These are phyloP conservation scores for Gavia stellata DNA, from an alignment of 2,113 vertebrate genomes.

Conservation along the genomic window DNA sequence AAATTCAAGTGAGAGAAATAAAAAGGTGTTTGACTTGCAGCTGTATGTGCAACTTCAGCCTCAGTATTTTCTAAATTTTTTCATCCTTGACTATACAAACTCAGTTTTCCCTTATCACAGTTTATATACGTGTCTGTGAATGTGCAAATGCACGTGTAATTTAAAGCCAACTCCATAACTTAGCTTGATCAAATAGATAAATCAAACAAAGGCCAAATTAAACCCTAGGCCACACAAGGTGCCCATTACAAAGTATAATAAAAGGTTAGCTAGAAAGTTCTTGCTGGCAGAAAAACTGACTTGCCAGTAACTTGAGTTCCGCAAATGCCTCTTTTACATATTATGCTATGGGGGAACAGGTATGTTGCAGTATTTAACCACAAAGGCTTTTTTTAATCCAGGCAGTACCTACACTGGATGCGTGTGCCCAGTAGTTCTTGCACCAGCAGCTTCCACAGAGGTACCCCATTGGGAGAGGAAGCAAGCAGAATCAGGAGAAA, in stretches of 20 bases:
- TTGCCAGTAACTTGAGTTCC: not conserved
- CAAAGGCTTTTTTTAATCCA: not conserved
- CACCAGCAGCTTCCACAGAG: not conserved
- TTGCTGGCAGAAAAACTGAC: not conserved
- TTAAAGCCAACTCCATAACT: not conserved
- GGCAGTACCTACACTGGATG: not conserved
- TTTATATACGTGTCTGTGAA: not conserved
- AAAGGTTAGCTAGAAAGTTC: not conserved
- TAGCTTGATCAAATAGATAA: not conserved
- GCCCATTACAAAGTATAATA: not conserved
- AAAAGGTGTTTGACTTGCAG: not conserved
- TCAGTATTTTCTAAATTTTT: not conserved
- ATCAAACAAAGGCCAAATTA: not conserved
- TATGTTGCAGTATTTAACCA: not conserved
- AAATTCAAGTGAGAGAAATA: not conserved
- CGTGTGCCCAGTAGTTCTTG: not conserved
- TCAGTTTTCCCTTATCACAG: not conserved
- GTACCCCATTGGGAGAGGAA: not conserved
- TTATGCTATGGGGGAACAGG: not conserved
- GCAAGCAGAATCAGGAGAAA: not conserved
- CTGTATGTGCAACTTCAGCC: not conserved
- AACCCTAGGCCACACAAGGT: not conserved
- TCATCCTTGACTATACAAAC: not conserved
- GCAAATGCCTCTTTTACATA: not conserved
- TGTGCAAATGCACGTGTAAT: accelerated